Percentiles rank a stretch among this genome's conserved stretches.
Conservation (phyloP, 2,113 vertebrate genomes). For the Pituophis catenifer region DNA sequence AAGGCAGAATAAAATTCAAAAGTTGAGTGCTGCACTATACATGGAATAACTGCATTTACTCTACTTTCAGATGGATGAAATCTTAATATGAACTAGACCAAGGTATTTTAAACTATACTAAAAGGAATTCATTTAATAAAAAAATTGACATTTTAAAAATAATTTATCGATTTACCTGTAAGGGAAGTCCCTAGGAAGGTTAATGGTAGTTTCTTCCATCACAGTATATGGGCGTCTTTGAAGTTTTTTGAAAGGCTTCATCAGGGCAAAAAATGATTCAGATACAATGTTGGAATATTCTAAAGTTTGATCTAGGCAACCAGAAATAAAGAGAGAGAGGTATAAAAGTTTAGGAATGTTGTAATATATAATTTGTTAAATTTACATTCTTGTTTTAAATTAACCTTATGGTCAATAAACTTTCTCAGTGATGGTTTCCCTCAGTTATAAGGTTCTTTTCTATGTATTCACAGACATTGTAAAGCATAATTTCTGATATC, state of each 20-base stretch:
- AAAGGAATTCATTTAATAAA: not conserved
- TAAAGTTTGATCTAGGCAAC: conserved; percentile 12
- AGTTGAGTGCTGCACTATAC: rapidly evolving
- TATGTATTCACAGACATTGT: not conserved
- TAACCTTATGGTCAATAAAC: not conserved
- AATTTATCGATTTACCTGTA: conserved; percentile 15
- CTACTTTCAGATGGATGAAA: not conserved
- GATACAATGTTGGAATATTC: not conserved
- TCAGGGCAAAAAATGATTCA: not conserved
- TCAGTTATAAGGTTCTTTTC: not conserved
- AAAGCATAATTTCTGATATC: not conserved
- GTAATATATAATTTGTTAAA: not conserved
- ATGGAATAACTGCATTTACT: not conserved
- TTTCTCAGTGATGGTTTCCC: not conserved
- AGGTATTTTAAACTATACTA: not conserved
- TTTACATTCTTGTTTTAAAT: not conserved
- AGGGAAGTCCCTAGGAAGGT: not conserved
- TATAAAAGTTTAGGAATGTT: not conserved
- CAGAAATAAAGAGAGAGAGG: not conserved
- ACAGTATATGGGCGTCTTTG: rapidly evolving
- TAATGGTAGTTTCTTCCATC: conserved; percentile 2
- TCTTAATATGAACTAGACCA: not conserved
- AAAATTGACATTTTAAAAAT: not conserved
- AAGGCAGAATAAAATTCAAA: not conserved
- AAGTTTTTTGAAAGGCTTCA: not conserved